phyloP scores from a whole-genome alignment of 2,888 invertebrate genomes.

The Syrphus vitripennis region DNA sequence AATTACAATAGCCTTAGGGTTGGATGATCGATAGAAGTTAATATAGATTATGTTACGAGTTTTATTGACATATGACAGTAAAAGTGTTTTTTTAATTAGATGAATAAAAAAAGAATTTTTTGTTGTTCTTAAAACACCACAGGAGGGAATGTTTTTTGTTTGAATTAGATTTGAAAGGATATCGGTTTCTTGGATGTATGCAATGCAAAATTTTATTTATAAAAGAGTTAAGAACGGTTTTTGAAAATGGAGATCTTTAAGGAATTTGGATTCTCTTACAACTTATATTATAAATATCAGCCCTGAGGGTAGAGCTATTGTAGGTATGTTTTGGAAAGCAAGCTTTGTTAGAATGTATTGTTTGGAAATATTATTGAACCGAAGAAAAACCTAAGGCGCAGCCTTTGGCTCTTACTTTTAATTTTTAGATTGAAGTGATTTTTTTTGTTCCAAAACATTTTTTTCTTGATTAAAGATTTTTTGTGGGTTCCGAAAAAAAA shows the following conservation, averaged over 20 bases:
- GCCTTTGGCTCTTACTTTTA: too few relatives aligned
- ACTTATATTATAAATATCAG: not conserved
- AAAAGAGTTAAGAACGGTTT: not conserved
- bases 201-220: not conserved
- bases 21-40: conserved; percentile 1
- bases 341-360: too few relatives aligned
- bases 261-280: not conserved
- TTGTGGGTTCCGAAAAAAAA: too few relatives aligned
- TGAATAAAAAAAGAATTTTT: not conserved
- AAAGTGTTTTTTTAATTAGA: conserved; percentile 30
- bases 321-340: too few relatives aligned
- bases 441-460: too few relatives aligned
- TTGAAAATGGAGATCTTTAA: not conserved
- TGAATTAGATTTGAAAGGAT: not conserved
- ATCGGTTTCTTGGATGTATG: not conserved
- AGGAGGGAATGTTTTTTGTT: not conserved
- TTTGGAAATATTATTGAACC: too few relatives aligned
- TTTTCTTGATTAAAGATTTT: too few relatives aligned
- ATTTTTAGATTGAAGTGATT: too few relatives aligned
- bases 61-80: conserved; percentile 18
- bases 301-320: not conserved
- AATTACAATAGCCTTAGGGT: not conserved
- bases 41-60: not conserved
- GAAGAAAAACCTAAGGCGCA: too few relatives aligned
- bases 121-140: not conserved